phyloP scores from a whole-genome alignment of 2,888 invertebrate species.

The Callosobruchus maculatus region DNA sequence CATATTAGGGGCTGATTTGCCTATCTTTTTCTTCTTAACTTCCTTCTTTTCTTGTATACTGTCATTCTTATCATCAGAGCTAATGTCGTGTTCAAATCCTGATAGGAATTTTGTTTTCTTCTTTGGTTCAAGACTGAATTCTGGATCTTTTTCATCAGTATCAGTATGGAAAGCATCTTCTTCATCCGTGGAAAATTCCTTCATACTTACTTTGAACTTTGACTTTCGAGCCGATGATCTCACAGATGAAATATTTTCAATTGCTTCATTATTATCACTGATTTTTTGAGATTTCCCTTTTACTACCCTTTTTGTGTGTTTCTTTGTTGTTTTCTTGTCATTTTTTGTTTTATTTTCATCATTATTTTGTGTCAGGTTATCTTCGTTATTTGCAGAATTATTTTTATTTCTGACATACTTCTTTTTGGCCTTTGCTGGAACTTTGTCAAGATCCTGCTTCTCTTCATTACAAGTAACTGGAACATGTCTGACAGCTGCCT shows the following conservation, averaged over 20 bases:
- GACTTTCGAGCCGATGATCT: slow-evolving; percentile 28
- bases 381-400: neutral
- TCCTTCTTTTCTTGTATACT: slow-evolving; percentile 11
- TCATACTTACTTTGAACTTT: slow-evolving; percentile 27
- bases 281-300: neutral
- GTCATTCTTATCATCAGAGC: slow-evolving; percentile 6
- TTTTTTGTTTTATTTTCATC: neutral
- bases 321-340: neutral
- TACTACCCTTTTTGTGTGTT: neutral
- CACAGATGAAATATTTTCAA: slow-evolving; percentile 11
- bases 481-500: neutral
- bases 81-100: slow-evolving; percentile 14
- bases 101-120: slow-evolving; percentile 11
- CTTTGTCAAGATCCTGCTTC: neutral
- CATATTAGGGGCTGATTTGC: slow-evolving; percentile 4
- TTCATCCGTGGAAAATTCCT: slow-evolving; percentile 33
- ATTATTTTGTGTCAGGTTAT: neutral
- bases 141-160: slow-evolving; percentile 35
- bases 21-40: slow-evolving; percentile 15
- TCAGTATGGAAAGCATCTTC: slow-evolving; percentile 37
- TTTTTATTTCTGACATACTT: neutral
- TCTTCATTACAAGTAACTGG: neutral
- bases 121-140: slow-evolving; percentile 20
- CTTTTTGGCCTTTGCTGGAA: neutral
- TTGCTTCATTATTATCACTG: neutral